Percentiles rank a stretch among this genome's conserved stretches.
phyloP scores from a whole-genome alignment of 2,888 invertebrate genomes.

The Erannis defoliaria region DNA sequence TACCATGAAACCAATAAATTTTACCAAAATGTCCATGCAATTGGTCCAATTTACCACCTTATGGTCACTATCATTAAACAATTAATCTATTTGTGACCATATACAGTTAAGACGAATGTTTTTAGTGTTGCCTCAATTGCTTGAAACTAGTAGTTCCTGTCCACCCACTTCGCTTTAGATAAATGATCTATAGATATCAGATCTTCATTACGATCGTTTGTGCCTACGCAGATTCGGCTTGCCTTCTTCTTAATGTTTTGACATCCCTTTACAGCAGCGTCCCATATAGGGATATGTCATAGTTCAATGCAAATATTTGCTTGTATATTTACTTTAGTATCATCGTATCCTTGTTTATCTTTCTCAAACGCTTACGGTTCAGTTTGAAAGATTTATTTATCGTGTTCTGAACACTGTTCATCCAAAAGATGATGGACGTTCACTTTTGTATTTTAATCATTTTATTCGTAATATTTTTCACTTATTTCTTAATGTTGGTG shows the following conservation, averaged over 20 bases:
- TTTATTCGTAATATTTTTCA: slow-evolving; percentile 31
- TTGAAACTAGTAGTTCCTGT: slow-evolving; percentile 28
- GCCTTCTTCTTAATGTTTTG: slow-evolving; percentile 21
- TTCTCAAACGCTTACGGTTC: too few relatives aligned
- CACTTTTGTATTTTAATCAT: slow-evolving; percentile 34
- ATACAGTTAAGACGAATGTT: slow-evolving; percentile 52
- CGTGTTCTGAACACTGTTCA: background rate
- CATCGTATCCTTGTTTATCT: background rate
- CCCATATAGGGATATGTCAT: slow-evolving; percentile 5
- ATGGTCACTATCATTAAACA: slow-evolving; percentile 48
- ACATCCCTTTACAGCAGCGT: slow-evolving; percentile 9
- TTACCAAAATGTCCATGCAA: slow-evolving; percentile 49
- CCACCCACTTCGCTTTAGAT: slow-evolving; percentile 42
- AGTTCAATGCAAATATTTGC: background rate
- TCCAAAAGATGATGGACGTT: slow-evolving; percentile 26
- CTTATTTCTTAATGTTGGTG: slow-evolving; percentile 31
- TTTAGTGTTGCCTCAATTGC: slow-evolving; percentile 41
- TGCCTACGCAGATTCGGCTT: slow-evolving; percentile 18
- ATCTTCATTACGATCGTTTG: slow-evolving; percentile 19
- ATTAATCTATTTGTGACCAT: slow-evolving; percentile 55
- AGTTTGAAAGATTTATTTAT: background rate
- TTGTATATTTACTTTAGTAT: background rate
- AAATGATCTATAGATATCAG: slow-evolving; percentile 28
- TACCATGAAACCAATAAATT: slow-evolving; percentile 43
- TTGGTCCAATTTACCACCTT: slow-evolving; percentile 48